Conservation (phyloP, 37 sponge, comb jelly and placozoan species). For the Chondrosia reniformis region DNA sequence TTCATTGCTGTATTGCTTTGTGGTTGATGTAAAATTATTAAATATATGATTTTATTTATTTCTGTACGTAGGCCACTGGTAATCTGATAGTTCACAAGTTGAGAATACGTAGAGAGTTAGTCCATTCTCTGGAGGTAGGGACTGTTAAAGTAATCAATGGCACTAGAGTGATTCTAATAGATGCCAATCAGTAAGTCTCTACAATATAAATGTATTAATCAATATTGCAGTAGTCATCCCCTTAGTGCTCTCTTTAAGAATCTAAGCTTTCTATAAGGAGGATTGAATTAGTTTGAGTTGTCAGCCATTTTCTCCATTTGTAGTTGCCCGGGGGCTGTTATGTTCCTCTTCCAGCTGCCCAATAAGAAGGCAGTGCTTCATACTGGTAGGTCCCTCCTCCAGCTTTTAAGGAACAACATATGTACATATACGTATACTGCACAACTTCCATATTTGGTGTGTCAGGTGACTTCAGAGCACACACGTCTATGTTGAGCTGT, state of each 20-base stretch:
- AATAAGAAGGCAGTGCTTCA: constrained; percentile 55
- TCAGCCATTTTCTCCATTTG: not conserved
- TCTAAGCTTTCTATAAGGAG: not conserved
- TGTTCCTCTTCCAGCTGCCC: constrained; percentile 69
- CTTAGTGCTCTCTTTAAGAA: not conserved
- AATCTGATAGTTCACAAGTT: constrained; percentile 51
- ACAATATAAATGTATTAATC: not conserved
- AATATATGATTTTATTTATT: not conserved
- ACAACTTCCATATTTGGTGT: not conserved
- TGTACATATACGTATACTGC: not conserved
- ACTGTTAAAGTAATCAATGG: constrained; percentile 30
- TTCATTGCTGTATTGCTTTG: not conserved
- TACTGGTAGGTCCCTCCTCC: constrained; percentile 52
- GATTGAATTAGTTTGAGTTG: not conserved
- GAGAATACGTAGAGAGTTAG: constrained; percentile 56
- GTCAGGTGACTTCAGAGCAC: constrained; percentile 71
- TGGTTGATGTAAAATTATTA: not conserved
- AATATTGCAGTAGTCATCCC: not conserved
- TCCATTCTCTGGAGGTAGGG: constrained; percentile 59
- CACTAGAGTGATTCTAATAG: constrained; percentile 64
- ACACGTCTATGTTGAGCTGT: constrained; percentile 24
- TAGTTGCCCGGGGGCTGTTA: constrained; percentile 91
- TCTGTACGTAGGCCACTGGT: constrained; percentile 72
- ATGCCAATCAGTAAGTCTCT: constrained; percentile 83
- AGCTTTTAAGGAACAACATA: not conserved